Evolutionary conservation across 2,113 vertebrate genomes (phyloP).

Genomic region (Tachuris rubrigastra): DNA sequence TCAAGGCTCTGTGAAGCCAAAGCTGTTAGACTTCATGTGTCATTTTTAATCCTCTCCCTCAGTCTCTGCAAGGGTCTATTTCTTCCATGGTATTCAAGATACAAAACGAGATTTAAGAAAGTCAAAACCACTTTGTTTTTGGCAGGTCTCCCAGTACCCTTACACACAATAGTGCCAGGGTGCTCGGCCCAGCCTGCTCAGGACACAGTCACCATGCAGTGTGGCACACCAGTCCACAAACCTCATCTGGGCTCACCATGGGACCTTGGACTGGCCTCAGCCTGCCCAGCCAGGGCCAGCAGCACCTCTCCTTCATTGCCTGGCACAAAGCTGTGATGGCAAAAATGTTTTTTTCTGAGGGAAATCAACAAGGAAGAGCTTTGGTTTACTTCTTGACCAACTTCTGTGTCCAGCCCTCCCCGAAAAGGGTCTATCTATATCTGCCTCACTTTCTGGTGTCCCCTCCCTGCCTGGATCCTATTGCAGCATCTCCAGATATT

Average conservation of each 20-base stretch:
- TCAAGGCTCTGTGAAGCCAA: neutral
- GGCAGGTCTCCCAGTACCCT: neutral
- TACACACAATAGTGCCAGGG: neutral
- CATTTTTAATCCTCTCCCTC: neutral
- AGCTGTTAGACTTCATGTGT: neutral
- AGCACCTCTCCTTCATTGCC: neutral
- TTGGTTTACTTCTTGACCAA: neutral
- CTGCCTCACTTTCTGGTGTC: neutral
- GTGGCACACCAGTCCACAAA: neutral
- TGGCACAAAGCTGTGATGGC: neutral
- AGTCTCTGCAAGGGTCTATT: neutral
- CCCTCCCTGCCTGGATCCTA: neutral
- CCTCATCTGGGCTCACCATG: too few relatives aligned
- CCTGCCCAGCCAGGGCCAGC: neutral
- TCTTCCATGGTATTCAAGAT: neutral
- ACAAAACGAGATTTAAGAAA: neutral
- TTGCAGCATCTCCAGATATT: neutral
- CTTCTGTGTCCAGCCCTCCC: neutral
- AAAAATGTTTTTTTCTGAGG: neutral
- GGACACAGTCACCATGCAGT: fast-evolving
- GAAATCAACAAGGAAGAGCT: neutral
- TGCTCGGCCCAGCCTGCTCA: neutral
- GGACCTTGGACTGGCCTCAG: neutral
- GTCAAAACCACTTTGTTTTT: neutral
- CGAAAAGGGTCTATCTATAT: neutral